phyloP scores from a whole-genome alignment of 37 sponge, comb jelly and placozoan genomes.

The Halisarca cf. caerulea region DNA sequence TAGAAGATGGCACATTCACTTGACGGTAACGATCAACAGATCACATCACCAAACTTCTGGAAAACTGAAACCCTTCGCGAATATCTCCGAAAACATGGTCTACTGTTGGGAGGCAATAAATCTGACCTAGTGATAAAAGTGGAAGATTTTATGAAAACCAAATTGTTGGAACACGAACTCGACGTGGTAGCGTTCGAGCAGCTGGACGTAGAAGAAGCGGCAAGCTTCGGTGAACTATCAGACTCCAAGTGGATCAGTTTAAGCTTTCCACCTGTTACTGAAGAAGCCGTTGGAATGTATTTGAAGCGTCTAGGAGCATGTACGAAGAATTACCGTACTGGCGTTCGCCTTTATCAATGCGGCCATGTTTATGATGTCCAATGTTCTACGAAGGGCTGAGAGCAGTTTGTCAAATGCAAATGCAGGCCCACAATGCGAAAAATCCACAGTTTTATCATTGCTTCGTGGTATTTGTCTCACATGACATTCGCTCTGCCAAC shows the following conservation, averaged over 20 bases:
- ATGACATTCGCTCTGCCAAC: neutral
- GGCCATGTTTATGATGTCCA: neutral
- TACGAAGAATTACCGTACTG: neutral
- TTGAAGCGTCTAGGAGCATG: neutral
- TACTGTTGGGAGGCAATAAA: slow-evolving; percentile 23
- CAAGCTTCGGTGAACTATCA: slow-evolving; percentile 18
- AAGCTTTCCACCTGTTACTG: no score
- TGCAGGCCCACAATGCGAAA: slow-evolving; percentile 1
- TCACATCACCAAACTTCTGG: neutral
- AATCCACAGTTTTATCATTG: neutral
- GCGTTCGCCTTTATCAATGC: neutral
- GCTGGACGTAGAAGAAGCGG: neutral
- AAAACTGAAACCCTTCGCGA: neutral
- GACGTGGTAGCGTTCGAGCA: slow-evolving; percentile 16
- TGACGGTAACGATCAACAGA: neutral
- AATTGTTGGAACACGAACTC: slow-evolving; percentile 25
- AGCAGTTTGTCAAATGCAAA: neutral
- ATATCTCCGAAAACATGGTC: neutral
- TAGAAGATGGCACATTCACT: neutral
- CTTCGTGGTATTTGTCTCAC: neutral
- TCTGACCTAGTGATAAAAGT: slow-evolving; percentile 5
- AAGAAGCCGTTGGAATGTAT: neutral
- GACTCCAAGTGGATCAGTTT: neutral
- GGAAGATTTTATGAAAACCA: slow-evolving; percentile 24
- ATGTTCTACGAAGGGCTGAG: neutral